Evolutionary conservation across 2,888 invertebrate genomes (phyloP).

Genomic region (Metacarcinus magister): DNA sequence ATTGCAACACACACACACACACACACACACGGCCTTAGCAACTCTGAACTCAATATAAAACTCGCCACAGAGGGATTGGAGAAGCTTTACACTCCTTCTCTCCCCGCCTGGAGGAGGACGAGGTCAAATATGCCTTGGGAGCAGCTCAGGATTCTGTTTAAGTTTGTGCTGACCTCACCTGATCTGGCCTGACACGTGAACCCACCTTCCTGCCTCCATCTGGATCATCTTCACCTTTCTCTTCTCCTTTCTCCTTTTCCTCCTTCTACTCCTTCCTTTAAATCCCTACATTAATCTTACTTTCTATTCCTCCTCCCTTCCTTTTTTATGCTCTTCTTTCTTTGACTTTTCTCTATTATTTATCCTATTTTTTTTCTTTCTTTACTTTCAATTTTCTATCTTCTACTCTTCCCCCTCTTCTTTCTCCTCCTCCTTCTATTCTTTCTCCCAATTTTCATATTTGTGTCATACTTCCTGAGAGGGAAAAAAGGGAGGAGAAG

Average conservation of each 20-base stretch:
- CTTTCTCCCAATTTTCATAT: too few species aligned
- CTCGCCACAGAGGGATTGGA: not conserved
- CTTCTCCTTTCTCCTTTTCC: not conserved
- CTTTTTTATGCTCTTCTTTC: too few species aligned
- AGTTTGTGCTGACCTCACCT: not conserved
- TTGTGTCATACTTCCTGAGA: too few species aligned
- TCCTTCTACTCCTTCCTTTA: too few species aligned
- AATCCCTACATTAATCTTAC: too few species aligned
- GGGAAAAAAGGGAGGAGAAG: not conserved
- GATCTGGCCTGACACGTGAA: not conserved
- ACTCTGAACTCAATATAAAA: not conserved
- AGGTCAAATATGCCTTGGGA: not conserved
- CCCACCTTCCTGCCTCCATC: not conserved
- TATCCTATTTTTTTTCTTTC: too few species aligned
- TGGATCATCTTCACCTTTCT: not conserved
- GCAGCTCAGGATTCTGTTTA: not conserved
- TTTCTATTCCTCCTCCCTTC: too few species aligned
- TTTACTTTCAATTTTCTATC: too few species aligned
- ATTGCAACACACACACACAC: slow-evolving; percentile 37
- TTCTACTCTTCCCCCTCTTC: too few species aligned
- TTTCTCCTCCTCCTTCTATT: too few species aligned
- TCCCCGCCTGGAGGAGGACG: not conserved
- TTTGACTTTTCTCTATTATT: too few species aligned
- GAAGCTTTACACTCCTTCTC: too few species aligned
- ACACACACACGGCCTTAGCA: not conserved